Conservation (phyloP, 2,888 invertebrate genomes). For the Himalopsyche japonica region DNA sequence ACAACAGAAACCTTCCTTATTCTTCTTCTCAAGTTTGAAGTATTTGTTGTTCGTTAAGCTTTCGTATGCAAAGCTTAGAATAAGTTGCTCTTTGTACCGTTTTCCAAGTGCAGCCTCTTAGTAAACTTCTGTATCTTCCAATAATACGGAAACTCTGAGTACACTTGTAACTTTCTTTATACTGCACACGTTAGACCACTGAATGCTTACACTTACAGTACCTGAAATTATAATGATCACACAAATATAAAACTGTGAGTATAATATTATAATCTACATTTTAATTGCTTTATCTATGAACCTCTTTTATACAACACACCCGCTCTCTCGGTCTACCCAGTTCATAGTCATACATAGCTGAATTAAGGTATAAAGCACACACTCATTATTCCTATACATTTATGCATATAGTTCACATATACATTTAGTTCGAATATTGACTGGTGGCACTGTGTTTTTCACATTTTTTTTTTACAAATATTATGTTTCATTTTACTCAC, state of each 20-base stretch:
- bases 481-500: too few species aligned
- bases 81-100: slow-evolving; percentile 36
- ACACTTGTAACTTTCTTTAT: background rate
- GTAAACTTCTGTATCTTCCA: slow-evolving; percentile 1
- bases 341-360: too few species aligned
- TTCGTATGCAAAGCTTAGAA: slow-evolving; percentile 39
- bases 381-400: too few species aligned
- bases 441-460: too few species aligned
- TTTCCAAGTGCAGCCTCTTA: slow-evolving; percentile 32
- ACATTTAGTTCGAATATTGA: too few species aligned
- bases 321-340: too few species aligned
- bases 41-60: slow-evolving; percentile 41
- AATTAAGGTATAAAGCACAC: too few species aligned
- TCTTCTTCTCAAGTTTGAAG: slow-evolving; percentile 5
- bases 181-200: background rate
- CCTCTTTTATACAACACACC: too few species aligned
- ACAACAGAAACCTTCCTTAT: slow-evolving; percentile 27
- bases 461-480: too few species aligned
- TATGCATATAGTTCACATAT: too few species aligned
- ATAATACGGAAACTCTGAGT: background rate
- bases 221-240: background rate
- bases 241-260: background rate
- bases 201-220: background rate
- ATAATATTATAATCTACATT: too few species aligned
- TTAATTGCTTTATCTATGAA: too few species aligned